Conservation (phyloP, 2,797 vertebrate genomes). For the Paramormyrops hopkinsi region DNA sequence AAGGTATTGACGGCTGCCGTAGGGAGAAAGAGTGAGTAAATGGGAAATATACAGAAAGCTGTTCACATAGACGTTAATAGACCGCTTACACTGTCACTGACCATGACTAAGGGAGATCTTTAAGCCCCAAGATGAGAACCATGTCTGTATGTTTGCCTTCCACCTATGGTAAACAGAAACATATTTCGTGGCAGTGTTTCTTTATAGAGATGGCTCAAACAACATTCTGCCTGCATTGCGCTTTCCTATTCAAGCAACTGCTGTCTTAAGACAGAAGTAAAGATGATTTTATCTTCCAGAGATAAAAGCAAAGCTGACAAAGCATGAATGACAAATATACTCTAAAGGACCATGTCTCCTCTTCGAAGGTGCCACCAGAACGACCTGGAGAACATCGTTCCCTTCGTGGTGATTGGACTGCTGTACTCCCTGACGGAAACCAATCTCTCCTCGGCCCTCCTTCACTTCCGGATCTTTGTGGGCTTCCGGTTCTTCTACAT, state of each 20-base stretch:
- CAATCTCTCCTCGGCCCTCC: constrained; percentile 60
- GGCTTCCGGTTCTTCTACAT: constrained; percentile 71
- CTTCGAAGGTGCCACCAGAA: constrained; percentile 77
- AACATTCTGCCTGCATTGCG: not conserved
- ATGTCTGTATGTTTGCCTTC: not conserved
- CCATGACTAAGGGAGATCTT: not conserved
- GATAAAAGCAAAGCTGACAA: not conserved
- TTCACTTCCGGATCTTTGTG: constrained; percentile 78
- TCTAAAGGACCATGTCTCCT: not conserved
- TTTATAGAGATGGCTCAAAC: not conserved
- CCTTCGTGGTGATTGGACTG: constrained; percentile 77
- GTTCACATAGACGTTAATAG: not conserved
- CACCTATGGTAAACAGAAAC: not conserved
- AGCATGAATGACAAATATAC: not conserved
- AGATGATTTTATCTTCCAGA: not conserved
- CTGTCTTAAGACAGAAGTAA: not conserved
- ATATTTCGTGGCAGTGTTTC: not conserved
- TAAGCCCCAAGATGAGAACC: not conserved
- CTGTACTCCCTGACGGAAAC: constrained; percentile 75
- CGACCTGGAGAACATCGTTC: constrained; percentile 84
- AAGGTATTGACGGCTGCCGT: not conserved
- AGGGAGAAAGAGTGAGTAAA: not conserved
- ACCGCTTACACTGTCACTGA: not conserved
- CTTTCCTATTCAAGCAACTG: not conserved
- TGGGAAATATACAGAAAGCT: not conserved